Conservation (phyloP, 2,888 invertebrate genomes). For the Drosophila yooni region DNA sequence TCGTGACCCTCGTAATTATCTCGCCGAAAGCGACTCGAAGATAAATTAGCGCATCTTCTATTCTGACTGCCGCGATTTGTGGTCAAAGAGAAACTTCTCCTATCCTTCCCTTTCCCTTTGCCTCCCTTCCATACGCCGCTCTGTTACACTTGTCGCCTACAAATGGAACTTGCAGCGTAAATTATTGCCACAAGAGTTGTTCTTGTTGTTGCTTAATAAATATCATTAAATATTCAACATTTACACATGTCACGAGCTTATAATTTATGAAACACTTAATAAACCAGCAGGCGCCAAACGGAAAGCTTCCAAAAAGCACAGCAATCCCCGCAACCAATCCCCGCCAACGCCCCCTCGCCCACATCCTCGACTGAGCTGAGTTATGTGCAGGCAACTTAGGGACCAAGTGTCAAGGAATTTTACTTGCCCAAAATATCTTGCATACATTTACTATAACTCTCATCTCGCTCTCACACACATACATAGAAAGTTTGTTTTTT, state of each 20-base stretch:
- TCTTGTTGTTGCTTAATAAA: conserved; percentile 45
- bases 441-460: conserved; percentile 7
- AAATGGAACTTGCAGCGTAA: conserved; percentile 11
- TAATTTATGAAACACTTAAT: conserved; percentile 55
- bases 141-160: neutral
- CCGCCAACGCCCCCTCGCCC: neutral
- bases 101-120: neutral
- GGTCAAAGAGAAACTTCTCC: conserved; percentile 46
- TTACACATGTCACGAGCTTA: conserved; percentile 53
- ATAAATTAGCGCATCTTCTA: conserved; percentile 60
- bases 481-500: neutral
- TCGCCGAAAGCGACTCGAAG: conserved; percentile 33
- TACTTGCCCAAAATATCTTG: conserved; percentile 36
- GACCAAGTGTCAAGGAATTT: conserved; percentile 55
- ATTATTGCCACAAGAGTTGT: conserved; percentile 13
- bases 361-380: conserved; percentile 3
- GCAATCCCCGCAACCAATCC: neutral
- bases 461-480: neutral
- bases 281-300: conserved; percentile 24
- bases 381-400: conserved; percentile 40
- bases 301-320: conserved; percentile 1
- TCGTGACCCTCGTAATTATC: conserved; percentile 28
- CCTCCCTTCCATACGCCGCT: neutral
- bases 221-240: conserved; percentile 53
- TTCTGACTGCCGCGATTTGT: conserved; percentile 67